Percentiles rank a stretch among this genome's conserved stretches.
Conservation (phyloP, 2,888 invertebrate genomes). For the Drosophila vallismaia region DNA sequence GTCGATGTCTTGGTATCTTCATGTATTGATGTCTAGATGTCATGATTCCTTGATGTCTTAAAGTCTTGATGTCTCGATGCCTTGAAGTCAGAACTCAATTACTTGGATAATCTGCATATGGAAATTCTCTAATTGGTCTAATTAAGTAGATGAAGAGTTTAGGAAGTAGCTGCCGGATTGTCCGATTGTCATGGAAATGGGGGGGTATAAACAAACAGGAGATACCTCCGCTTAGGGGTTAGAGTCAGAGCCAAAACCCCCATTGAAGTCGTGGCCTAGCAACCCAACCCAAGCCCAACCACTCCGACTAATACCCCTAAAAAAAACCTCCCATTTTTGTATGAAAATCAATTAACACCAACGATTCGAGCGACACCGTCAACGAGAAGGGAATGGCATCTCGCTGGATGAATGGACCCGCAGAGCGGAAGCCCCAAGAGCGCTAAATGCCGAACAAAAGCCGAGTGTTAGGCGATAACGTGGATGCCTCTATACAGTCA, state of each 20-base stretch:
- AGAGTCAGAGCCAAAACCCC: neutral
- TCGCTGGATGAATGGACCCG: constrained; percentile 37
- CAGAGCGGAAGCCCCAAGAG: constrained; percentile 58
- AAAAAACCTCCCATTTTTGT: neutral
- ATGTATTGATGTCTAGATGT: too few relatives aligned
- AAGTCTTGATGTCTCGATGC: too few relatives aligned
- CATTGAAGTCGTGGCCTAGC: constrained; percentile 14
- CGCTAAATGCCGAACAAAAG: constrained; percentile 56
- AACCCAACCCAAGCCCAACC: constrained; percentile 4
- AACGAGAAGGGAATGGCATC: neutral
- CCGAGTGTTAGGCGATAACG: constrained; percentile 54
- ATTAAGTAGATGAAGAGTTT: neutral
- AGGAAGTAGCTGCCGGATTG: neutral
- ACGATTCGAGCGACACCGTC: constrained; percentile 15
- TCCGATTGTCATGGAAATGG: constrained; percentile 4
- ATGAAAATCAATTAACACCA: constrained; percentile 41
- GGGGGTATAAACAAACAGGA: constrained; percentile 7
- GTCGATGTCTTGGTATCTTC: neutral
- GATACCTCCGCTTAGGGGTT: neutral
- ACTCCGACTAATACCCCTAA: neutral
- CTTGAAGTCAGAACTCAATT: constrained; percentile 23
- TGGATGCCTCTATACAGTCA: constrained; percentile 1
- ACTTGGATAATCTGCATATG: constrained; percentile 8
- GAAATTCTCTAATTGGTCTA: constrained; percentile 3
- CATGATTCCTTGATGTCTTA: too few relatives aligned